These are phyloP conservation scores for Gastrophryne carolinensis DNA, from an alignment of 2,797 vertebrate genomes.

Conservation along the genomic window DNA sequence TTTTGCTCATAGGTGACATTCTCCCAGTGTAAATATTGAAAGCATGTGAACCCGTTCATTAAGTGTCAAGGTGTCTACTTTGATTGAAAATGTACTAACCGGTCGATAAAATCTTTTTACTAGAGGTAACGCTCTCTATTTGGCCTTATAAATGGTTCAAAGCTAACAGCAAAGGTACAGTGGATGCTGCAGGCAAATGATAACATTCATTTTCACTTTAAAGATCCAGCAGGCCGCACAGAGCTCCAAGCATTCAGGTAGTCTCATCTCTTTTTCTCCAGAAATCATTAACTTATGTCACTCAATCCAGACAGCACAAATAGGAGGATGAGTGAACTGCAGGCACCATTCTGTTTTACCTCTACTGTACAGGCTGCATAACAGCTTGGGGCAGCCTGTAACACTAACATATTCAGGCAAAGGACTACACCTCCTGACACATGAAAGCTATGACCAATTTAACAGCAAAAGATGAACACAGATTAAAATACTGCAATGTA, in stretches of 20 bases:
- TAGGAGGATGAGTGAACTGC: neutral
- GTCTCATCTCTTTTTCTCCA: neutral
- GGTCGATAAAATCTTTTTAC: neutral
- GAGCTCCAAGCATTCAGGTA: neutral
- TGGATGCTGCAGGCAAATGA: neutral
- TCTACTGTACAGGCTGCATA: too few species aligned
- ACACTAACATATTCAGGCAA: too few species aligned
- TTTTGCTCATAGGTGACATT: neutral
- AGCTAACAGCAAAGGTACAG: neutral
- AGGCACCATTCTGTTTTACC: neutral
- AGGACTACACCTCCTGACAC: too few species aligned
- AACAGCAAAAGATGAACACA: neutral
- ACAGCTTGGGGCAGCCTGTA: too few species aligned
- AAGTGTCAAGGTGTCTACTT: neutral
- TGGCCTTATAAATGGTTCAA: neutral
- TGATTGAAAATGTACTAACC: neutral
- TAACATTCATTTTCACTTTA: constrained; percentile 16
- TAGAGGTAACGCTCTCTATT: neutral
- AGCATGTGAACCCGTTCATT: neutral
- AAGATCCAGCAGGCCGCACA: neutral
- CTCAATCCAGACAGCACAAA: neutral
- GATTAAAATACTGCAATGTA: too few species aligned
- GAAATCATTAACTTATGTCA: constrained; percentile 5
- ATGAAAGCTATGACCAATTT: too few species aligned
- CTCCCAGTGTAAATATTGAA: neutral